Evolutionary conservation across 2,888 invertebrate species (phyloP), one percentile per base, ranked within the genome.

Genomic region (Meghimatium bilineatum): DNA sequence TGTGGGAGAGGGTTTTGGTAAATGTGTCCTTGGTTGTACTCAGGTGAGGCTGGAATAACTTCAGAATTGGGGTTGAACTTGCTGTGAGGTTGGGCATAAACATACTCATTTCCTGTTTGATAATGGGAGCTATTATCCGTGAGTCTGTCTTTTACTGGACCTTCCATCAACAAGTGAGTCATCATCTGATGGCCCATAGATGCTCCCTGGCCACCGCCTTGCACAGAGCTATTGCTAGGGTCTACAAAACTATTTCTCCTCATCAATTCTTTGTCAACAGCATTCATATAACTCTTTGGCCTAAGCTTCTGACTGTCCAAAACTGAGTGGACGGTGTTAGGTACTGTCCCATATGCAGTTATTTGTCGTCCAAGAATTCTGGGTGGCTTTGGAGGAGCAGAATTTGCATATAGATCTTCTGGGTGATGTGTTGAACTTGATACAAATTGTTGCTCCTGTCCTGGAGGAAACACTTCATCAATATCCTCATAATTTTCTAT

Each of bases 401-500:
- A 14, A 63, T n/a, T n/a, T n/a, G n/a, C 44, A n/a, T 44, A 26
- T 0, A 38, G 36, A 34, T 60, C 63, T n/a, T 17, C 38, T 12
- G n/a, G 17, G 36, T 26, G 17, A 29, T 12, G 66, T 32, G 32
- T 14, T 5, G 52, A 74, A 52, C 74, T n/a, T 23, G 29, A 52
- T 32, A 74, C 17, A 14, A 60, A 77, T 29, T 6, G 44, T 44
- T 44, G 63, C 32, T 49, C 32, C 10, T 67, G 82, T 69, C 29
- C 82, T 56, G 52, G 1, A 67, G 80, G 72, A 8, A 85, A 80
- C n/a, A 86, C 38, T 20, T 84, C 82, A 75, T 86, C 86, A 66
- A 87, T 86, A 38, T 86, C 86, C 32, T 87, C 87, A 49, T 87
- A 87, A 36, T 86, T 84, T 63, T 85, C 78, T 20, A 72, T 74